Base-by-base conservation (phyloP, 2,888 invertebrate species). In the Gastracanthus pulcherrimus region DNA sequence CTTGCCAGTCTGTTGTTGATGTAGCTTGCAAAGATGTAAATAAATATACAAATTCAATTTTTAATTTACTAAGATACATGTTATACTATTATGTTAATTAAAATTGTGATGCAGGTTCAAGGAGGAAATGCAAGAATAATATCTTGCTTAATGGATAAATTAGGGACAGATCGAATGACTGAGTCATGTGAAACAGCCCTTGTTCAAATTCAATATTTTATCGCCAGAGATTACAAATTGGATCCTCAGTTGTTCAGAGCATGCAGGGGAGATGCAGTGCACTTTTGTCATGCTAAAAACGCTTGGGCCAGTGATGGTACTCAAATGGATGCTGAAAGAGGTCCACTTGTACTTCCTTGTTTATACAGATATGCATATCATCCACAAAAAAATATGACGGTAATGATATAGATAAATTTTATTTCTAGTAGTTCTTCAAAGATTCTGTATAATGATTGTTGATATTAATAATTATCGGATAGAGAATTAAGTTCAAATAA, bases 131-230 rank as follows among this genome's bases (percentile, higher is more conserved):
- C 96, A 0, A 94, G 95, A 88, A 96, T 99, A 0, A 96, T 99
- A 94, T 96, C 96, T 26, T 99, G 99, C 89, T 93, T 99, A 41
- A 97, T 99, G 97, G 97, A 98, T 87, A 96, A 97, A 89, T 93
- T 99, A 69, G 97, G 96, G 51, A 95, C 96, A 1, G 94, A 94
- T 77, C 93, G 94, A 58, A 99, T 99, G 98, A 95, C 94, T 0
- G 94, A 95, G 80, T 95, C 96, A 19, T 99, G 99, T 93, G 98
- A 98, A 92, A 95, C 96, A 84, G 96, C 98, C 9, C 93, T 99
- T 60, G 93, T 99, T 81, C 98, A 99, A 92, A 98, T 99, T 87
- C 98, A 99, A 90, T 99, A 98, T 92, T 99, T 99, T 92, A 95
- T 99, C 83, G 97, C 98, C 0, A 94, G 99, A 87, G 97, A 99